Evolutionary conservation across 1,140 invertebrate genomes (phyloP).

Genomic region (Theocolax elegans): DNA sequence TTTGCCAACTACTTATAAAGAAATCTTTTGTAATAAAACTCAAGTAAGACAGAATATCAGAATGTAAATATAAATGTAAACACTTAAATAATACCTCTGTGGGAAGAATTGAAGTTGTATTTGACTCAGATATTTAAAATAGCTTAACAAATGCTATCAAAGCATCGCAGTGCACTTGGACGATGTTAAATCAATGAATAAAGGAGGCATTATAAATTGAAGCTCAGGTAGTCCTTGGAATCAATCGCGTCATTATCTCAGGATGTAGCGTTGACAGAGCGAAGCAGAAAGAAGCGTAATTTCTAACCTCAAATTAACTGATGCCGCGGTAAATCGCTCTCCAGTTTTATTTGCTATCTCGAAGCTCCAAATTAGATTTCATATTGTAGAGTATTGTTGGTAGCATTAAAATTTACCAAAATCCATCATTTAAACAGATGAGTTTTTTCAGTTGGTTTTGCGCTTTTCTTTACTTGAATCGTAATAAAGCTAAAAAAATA

Average conservation of each 20-base stretch:
- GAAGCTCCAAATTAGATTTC: too few relatives aligned
- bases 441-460: background rate
- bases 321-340: background rate
- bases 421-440: too few relatives aligned
- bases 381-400: background rate
- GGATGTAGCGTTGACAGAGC: background rate
- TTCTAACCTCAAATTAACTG: slow-evolving; percentile 26
- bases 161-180: background rate
- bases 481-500: slow-evolving; percentile 6
- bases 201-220: background rate
- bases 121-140: background rate
- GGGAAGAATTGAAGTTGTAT: background rate
- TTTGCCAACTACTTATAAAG: background rate
- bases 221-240: too few relatives aligned
- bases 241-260: background rate
- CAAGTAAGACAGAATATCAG: background rate
- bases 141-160: background rate
- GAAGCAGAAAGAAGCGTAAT: slow-evolving; percentile 12
- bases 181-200: background rate
- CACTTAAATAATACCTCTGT: too few relatives aligned
- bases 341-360: too few relatives aligned
- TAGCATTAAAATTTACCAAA: background rate
- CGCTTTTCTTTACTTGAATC: background rate
- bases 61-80: background rate
- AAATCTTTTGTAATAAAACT: background rate